These are phyloP conservation scores for Drosophila subpulchrella DNA, from an alignment of 1,140 invertebrate genomes.

Conservation along the genomic window DNA sequence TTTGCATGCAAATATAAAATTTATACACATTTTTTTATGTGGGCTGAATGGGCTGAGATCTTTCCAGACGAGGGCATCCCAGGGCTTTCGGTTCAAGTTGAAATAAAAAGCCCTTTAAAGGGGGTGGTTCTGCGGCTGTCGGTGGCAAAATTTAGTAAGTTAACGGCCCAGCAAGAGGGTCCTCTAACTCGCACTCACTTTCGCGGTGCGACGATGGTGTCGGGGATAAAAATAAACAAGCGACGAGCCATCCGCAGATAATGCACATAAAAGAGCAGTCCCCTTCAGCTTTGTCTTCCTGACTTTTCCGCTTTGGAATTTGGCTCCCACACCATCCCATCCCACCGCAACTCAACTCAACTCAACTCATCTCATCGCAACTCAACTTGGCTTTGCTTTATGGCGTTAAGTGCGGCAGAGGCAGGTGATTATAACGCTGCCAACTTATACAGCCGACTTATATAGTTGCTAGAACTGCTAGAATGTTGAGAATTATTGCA, in stretches of 20 bases:
- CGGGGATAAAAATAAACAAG: slow-evolving; percentile 45
- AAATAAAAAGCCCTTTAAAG: slow-evolving; percentile 66
- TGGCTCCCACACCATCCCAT: not conserved
- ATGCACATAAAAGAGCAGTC: slow-evolving; percentile 49
- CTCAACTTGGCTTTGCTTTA: slow-evolving; percentile 33
- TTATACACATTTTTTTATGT: slow-evolving; percentile 9
- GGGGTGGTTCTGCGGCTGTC: slow-evolving; percentile 1
- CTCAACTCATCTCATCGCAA: slow-evolving; percentile 9
- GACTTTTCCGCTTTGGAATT: slow-evolving; percentile 15
- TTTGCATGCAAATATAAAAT: slow-evolving; percentile 55
- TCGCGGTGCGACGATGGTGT: slow-evolving; percentile 41
- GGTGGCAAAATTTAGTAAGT: slow-evolving; percentile 58
- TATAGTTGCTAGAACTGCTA: slow-evolving; percentile 38
- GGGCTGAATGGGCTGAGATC: slow-evolving; percentile 11
- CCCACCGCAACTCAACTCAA: slow-evolving; percentile 1
- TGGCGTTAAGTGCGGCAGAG: slow-evolving; percentile 38
- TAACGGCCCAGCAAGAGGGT: slow-evolving; percentile 53
- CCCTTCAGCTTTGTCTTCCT: slow-evolving; percentile 3
- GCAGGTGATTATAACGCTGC: slow-evolving; percentile 52
- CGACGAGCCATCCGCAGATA: slow-evolving; percentile 15
- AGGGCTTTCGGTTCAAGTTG: slow-evolving; percentile 30
- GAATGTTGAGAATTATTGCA: slow-evolving; percentile 38
- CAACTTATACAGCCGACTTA: slow-evolving; percentile 17
- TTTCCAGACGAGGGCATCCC: slow-evolving; percentile 39
- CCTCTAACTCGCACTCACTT: slow-evolving; percentile 32